Evolutionary conservation across 2,113 vertebrate genomes (phyloP).

Genomic region (Stigmatopora argus): DNA sequence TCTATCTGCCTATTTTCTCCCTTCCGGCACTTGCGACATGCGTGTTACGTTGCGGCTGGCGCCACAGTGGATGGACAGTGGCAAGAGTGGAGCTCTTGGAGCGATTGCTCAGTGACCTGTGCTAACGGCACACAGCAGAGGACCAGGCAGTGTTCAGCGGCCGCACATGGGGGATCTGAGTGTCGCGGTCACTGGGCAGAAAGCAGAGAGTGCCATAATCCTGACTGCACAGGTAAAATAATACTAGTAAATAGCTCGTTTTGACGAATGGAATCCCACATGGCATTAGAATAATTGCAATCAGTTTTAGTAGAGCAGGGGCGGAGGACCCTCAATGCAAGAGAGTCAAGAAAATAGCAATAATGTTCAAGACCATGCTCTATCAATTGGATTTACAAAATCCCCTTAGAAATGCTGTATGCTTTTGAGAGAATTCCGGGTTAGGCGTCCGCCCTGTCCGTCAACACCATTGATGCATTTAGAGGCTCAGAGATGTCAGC

Average conservation of each 20-base stretch:
- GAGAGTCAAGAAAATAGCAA: constrained; percentile 29
- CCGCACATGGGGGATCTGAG: constrained; percentile 92
- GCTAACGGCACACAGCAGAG: constrained; percentile 97
- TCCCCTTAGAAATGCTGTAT: constrained; percentile 56
- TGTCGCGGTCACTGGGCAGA: constrained; percentile 96
- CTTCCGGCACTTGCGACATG: constrained; percentile 47
- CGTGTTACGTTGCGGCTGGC: constrained; percentile 59
- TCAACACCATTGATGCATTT: constrained; percentile 52
- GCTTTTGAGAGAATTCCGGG: constrained; percentile 51
- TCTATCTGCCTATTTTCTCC: constrained; percentile 45
- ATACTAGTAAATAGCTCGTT: constrained; percentile 3
- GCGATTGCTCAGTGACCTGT: constrained; percentile 95
- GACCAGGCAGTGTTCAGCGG: constrained; percentile 89
- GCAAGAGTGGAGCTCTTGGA: constrained; percentile 98
- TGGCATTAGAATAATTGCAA: constrained; percentile 9
- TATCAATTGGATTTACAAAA: constrained; percentile 62
- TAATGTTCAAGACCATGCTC: constrained; percentile 46
- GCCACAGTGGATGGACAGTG: constrained; percentile 93
- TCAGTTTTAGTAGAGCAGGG: not conserved
- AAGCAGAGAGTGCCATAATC: constrained; percentile 92
- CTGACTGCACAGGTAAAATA: constrained; percentile 89
- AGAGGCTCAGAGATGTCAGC: constrained; percentile 58
- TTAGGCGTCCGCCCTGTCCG: constrained; percentile 53
- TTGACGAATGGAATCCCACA: constrained; percentile 27
- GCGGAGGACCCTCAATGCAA: not conserved